Percentiles rank a stretch among this genome's conserved stretches.
phyloP scores from a whole-genome alignment of 2,888 invertebrate genomes.

The Branchipolynoe longqiensis region DNA sequence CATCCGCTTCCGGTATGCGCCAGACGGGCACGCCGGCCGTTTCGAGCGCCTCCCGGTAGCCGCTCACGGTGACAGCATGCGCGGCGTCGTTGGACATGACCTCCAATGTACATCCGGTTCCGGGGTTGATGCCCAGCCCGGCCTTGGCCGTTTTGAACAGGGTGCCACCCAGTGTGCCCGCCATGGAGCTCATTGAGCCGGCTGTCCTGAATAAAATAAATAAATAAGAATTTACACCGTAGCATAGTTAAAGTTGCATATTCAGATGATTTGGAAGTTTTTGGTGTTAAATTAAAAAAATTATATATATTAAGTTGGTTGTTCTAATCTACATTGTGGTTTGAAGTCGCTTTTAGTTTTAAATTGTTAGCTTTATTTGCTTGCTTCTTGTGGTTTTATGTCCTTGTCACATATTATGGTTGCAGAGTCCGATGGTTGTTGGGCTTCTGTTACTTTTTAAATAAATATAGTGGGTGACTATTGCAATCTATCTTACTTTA shows the following conservation, averaged over 20 bases:
- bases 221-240: neutral
- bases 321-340: too few relatives aligned
- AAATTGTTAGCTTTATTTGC: too few relatives aligned
- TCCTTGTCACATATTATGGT: too few relatives aligned
- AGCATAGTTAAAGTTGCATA: neutral
- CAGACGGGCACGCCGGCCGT: neutral
- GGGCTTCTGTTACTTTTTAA: too few relatives aligned
- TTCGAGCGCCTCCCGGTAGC: constrained; percentile 12
- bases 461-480: too few relatives aligned
- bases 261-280: neutral
- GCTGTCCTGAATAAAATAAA: neutral
- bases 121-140: constrained; percentile 37
- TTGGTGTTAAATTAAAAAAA: too few relatives aligned
- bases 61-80: neutral
- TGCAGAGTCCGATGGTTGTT: too few relatives aligned
- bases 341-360: too few relatives aligned
- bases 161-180: constrained; percentile 33
- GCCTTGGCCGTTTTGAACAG: constrained; percentile 42
- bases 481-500: too few relatives aligned
- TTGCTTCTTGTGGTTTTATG: too few relatives aligned
- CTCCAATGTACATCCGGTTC: constrained; percentile 33
- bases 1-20: neutral
- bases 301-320: too few relatives aligned
- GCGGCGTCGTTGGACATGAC: constrained; percentile 33
- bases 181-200: neutral